Evolutionary conservation across 2,113 vertebrate species (phyloP).

Genomic region (Hippocampus comes): DNA sequence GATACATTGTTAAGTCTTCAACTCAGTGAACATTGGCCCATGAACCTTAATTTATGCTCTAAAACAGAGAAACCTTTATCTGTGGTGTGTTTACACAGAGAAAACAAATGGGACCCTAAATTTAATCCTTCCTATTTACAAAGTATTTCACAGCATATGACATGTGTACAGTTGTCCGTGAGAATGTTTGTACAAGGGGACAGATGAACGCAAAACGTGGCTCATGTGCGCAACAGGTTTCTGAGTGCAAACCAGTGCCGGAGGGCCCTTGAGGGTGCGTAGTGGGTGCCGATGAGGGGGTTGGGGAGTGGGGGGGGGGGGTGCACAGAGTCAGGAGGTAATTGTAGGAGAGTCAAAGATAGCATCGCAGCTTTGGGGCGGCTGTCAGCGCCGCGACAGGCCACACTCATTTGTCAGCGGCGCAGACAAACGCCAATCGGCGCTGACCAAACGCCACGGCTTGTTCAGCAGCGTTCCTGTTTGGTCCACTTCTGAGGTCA

Average conservation of each 20-base stretch:
- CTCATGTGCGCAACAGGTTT: constrained; percentile 29
- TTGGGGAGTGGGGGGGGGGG: no score
- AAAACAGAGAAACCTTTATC: neutral
- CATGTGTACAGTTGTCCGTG: constrained; percentile 16
- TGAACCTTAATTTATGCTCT: neutral
- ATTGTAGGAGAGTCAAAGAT: constrained; percentile 70
- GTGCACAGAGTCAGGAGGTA: constrained; percentile 55
- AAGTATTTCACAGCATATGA: neutral
- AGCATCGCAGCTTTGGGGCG: constrained; percentile 61
- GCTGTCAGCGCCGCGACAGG: constrained; percentile 69
- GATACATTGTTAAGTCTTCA: no score
- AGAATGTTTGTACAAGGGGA: constrained; percentile 36
- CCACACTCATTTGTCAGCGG: constrained; percentile 60
- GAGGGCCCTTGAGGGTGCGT: constrained; percentile 14
- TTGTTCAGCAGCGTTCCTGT: constrained; percentile 60
- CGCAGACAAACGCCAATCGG: constrained; percentile 59
- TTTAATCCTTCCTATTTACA: neutral
- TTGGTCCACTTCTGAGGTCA: constrained; percentile 64
- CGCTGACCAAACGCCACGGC: constrained; percentile 49
- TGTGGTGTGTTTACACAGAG: neutral
- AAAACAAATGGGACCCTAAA: neutral
- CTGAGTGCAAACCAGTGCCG: constrained; percentile 37
- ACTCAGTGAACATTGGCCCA: neutral
- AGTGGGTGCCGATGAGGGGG: constrained; percentile 27
- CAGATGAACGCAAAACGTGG: constrained; percentile 26